A percentile compares a stretch with the other conserved stretches of the same genome.
Conservation (phyloP, 30 jellyfish, hydroid and myxozoan genomes). For the Phacellophora camtschatica region DNA sequence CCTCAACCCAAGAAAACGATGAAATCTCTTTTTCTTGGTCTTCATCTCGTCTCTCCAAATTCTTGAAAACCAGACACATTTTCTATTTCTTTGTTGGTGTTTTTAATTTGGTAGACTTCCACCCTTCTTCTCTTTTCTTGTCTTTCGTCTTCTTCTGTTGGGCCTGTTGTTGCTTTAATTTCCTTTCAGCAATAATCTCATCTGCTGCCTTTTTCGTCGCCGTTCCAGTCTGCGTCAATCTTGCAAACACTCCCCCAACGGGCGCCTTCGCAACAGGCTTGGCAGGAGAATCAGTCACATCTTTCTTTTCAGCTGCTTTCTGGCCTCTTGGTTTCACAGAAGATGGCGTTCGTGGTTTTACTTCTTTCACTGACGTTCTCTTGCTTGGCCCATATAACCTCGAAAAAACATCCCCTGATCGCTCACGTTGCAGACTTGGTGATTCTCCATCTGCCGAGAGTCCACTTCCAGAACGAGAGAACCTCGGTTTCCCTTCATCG, state of each 20-base stretch:
- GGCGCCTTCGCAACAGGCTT: slow-evolving; percentile 55
- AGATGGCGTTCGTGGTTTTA: slow-evolving; percentile 34
- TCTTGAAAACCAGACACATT: too few relatives aligned
- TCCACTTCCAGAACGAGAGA: slow-evolving; percentile 64
- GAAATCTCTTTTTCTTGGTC: too few relatives aligned
- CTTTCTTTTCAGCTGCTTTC: slow-evolving; percentile 21
- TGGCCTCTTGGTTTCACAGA: slow-evolving; percentile 20
- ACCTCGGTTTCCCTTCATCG: slow-evolving; percentile 53
- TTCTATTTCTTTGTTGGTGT: too few relatives aligned
- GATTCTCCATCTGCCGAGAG: slow-evolving; percentile 57
- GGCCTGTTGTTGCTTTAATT: not conserved
- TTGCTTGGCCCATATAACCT: slow-evolving; percentile 69
- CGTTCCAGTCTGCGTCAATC: slow-evolving; percentile 68
- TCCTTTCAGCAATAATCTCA: slow-evolving; percentile 23
- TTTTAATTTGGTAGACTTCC: too few relatives aligned
- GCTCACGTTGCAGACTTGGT: slow-evolving; percentile 78
- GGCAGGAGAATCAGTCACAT: slow-evolving; percentile 9
- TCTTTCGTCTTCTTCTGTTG: slow-evolving; percentile 39
- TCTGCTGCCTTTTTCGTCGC: slow-evolving; percentile 76
- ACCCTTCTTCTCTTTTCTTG: slow-evolving; percentile 51
- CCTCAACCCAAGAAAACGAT: too few relatives aligned
- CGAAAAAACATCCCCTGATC: slow-evolving; percentile 94
- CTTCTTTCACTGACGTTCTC: slow-evolving; percentile 29
- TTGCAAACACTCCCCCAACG: slow-evolving; percentile 76
- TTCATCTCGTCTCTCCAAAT: too few relatives aligned